phyloP scores from a whole-genome alignment of 2,797 vertebrate genomes.

The Girardinus metallicus region DNA sequence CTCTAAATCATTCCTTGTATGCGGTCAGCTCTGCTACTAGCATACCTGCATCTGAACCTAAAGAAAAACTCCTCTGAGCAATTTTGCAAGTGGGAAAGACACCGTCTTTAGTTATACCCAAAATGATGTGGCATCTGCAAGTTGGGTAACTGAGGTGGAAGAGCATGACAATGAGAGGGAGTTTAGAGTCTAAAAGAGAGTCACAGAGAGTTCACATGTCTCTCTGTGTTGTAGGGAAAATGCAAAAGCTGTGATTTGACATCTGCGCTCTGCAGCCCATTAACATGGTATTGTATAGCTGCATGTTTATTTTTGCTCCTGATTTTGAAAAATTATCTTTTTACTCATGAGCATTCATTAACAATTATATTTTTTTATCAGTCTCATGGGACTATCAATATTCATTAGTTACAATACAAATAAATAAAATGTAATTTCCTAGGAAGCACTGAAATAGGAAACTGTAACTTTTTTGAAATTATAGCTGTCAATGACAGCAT shows the following conservation, averaged over 20 bases:
- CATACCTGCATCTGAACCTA: constrained; percentile 38
- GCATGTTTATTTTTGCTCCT: not conserved
- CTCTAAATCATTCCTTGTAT: constrained; percentile 3
- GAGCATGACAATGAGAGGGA: constrained; percentile 45
- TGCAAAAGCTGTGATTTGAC: constrained; percentile 43
- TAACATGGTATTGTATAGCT: not conserved
- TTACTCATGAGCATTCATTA: constrained; percentile 10
- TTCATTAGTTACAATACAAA: not conserved
- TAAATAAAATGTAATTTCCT: not conserved
- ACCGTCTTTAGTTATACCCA: constrained; percentile 41
- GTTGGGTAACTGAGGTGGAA: constrained; percentile 65
- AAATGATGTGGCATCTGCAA: constrained; percentile 64
- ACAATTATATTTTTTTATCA: constrained; percentile 17
- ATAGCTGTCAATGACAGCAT: constrained; percentile 17
- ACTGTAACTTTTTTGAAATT: constrained; percentile 5
- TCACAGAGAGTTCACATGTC: constrained; percentile 64
- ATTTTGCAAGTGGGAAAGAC: constrained; percentile 31
- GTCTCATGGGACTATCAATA: not conserved
- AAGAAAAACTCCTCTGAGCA: constrained; percentile 24
- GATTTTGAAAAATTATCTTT: constrained; percentile 1
- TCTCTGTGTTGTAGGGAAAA: constrained; percentile 25
- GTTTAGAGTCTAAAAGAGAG: constrained; percentile 48
- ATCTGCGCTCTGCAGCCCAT: constrained; percentile 19
- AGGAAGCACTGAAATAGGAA: not conserved
- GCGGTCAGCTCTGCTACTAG: constrained; percentile 40